Evolutionary conservation across 2,797 vertebrate species (phyloP), one percentile per base, ranked within the genome.

Genomic region (Knipowitschia caucasica): DNA sequence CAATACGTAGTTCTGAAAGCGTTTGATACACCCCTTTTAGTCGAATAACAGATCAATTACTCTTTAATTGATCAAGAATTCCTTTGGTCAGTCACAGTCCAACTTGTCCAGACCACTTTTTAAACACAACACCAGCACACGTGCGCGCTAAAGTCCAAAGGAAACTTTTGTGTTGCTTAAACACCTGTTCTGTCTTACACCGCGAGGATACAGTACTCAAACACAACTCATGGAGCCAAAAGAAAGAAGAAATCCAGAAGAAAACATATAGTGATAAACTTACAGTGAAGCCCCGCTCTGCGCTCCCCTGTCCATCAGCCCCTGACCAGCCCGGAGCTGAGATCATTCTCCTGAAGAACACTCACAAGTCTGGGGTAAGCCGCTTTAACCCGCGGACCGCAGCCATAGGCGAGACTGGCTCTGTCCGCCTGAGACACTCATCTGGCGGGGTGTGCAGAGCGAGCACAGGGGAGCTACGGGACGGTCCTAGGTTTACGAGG

Each of bases 211-310:
- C n/a, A n/a, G n/a, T n/a, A n/a, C n/a, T n/a, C n/a, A n/a, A n/a
- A n/a, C n/a, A n/a, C 43, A 10, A 15, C 21, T 39, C 17, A 5
- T 17, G 49, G 12, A n/a, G 8, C 40, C 34, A 21, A 38, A 21
- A 21, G 18, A 15, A 15, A 5, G 23, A 12, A 15, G 14, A 12
- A 24, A 7, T 12, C 20, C 17, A 40, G 6, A 21, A 10, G 17
- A 21, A 17, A 23, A 40, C 11, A 7, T 21, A 3, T 27, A 2
- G 6, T 36, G 23, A 63, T 44, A 64, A 64, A 91, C 92, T 92
- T 81, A 92, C 92, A 81, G 79, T 77, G 56, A 83, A 83, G 39
- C 56, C 54, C 61, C 84, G 78, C 75, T 60, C 70, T 62, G 77
- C 72, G 4, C 24, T 53, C 47, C 78, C 65, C 33, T 46, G 31